These are phyloP conservation scores for Tricholaema leucomelas DNA, from an alignment of 2,113 vertebrate species.

Conservation along the genomic window DNA sequence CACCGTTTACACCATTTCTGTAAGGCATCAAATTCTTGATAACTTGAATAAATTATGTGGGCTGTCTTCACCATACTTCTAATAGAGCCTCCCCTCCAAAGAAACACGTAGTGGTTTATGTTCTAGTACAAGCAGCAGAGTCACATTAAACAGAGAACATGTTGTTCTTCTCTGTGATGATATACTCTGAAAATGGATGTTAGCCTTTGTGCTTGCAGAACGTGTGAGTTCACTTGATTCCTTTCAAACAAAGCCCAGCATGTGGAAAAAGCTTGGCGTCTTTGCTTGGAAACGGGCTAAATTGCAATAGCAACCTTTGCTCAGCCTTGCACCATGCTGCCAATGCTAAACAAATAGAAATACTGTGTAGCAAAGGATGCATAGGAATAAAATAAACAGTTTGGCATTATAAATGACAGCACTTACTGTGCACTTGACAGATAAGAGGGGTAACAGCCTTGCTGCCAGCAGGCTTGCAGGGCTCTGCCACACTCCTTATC, in stretches of 20 bases:
- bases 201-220: neutral
- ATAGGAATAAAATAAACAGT: neutral
- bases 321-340: neutral
- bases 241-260: conserved; percentile 10
- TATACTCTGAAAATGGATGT: neutral
- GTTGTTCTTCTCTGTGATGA: neutral
- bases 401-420: neutral
- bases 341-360: neutral
- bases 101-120: neutral
- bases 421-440: neutral
- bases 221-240: neutral
- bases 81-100: neutral
- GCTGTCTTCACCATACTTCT: neutral
- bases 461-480: neutral
- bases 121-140: neutral
- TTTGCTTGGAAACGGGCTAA: neutral
- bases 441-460: neutral
- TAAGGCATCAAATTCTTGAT: neutral
- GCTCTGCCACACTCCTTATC: accelerated
- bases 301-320: neutral
- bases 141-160: neutral
- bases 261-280: neutral
- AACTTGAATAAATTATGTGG: neutral
- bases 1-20: neutral
- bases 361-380: neutral